Percentiles rank a stretch among this genome's conserved stretches.
These are phyloP conservation scores for Pterois miles DNA, from an alignment of 2,797 vertebrate genomes.

Conservation along the genomic window DNA sequence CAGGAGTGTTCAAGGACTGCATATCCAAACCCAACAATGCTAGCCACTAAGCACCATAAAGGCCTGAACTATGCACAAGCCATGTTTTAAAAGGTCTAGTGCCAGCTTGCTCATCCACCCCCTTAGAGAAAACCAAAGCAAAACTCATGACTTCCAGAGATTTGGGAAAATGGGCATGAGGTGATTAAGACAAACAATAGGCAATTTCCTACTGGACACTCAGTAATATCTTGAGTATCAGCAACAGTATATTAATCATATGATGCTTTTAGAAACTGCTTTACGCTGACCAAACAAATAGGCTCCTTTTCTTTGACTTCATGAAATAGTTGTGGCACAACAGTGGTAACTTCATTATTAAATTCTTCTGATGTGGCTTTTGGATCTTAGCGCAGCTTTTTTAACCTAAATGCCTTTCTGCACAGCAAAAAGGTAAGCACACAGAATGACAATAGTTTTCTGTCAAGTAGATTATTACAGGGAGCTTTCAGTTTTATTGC, in stretches of 20 bases:
- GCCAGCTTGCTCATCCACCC: conserved; percentile 45
- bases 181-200: conserved; percentile 30
- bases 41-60: conserved; percentile 4
- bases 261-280: neutral
- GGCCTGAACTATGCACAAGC: conserved; percentile 19
- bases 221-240: conserved; percentile 26
- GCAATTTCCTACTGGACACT: conserved; percentile 16
- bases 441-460: no score
- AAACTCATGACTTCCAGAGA: conserved; percentile 28
- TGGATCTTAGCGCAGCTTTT: no score
- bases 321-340: conserved; percentile 1
- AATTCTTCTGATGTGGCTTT: neutral
- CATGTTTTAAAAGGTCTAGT: conserved; percentile 19
- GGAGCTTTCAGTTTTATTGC: no score
- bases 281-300: neutral
- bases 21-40: conserved; percentile 21
- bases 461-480: no score
- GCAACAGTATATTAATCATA: conserved; percentile 19
- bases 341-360: neutral
- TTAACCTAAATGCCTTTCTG: no score
- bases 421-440: no score
- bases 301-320: neutral
- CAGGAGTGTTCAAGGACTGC: neutral
- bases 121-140: conserved; percentile 28
- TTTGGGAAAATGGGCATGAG: conserved; percentile 30